Evolutionary conservation across 2,113 vertebrate species (phyloP), one percentile per base, ranked within the genome.

Genomic region (Podiceps cristatus): DNA sequence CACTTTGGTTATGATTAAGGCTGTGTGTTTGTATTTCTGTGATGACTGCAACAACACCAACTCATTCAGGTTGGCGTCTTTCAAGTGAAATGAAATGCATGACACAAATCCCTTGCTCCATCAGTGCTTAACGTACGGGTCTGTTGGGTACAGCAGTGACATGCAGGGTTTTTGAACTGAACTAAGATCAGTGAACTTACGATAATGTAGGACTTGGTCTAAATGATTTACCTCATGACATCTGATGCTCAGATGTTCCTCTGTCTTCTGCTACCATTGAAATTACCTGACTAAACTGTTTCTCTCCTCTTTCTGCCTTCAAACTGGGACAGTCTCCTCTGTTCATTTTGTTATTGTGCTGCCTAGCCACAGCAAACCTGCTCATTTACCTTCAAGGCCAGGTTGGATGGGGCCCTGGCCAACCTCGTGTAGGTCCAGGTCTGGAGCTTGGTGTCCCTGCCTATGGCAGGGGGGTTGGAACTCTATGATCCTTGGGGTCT

Each of bases 91-190:
- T 72, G 75, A 92, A 89, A 95, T 47, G 49, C 18, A 29, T 23
- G 53, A 91, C 72, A 81, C 86, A 82, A 91, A 93, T 96, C 84
- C 83, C 79, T 79, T n/a, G 76, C 79, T 93, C 92, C 52, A n/a
- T 10, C 72, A 79, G 75, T 20, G 64, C 35, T 87, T 81, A 90
- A 56, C 1, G 0, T 20, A 25, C 4, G 27, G 53, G 20, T 85
- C 66, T 96, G 93, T 37, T 0, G 0, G 75, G 58, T n/a, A 52
- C 64, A 29, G 52, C 50, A 69, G 17, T 1, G 0, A 42, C 0
- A 0, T 11, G 53, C 18, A 17, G 60, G 63, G 12, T 19, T 18
- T 86, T 58, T 63, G 76, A 94, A 44, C 44, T 75, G 72, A 81
- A 4, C 22, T 16, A 22, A 71, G 11, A 81, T 40, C 35, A 64